phyloP scores from a whole-genome alignment of 2,797 vertebrate species.

The Amblyraja radiata region DNA sequence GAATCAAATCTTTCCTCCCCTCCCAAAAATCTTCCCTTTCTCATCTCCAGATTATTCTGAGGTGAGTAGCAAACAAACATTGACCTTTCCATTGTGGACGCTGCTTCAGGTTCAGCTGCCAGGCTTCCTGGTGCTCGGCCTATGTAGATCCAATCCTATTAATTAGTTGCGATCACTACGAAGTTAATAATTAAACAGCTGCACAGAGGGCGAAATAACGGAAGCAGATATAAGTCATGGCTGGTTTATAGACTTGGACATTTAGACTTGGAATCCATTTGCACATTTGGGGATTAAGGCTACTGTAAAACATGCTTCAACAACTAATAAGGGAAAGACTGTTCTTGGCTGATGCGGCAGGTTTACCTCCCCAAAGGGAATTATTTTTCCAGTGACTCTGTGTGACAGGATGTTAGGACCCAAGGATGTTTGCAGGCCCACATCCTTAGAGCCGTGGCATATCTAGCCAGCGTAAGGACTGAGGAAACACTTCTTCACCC shows the following conservation, averaged over 20 bases:
- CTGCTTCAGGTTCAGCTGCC: neutral
- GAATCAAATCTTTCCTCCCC: neutral
- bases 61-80: neutral
- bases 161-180: neutral
- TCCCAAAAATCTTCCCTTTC: neutral
- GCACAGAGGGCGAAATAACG: neutral
- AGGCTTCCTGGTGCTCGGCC: neutral
- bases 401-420: neutral
- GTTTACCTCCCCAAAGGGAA: neutral
- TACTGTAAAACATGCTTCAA: neutral
- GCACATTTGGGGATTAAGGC: neutral
- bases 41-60: neutral
- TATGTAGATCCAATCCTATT: neutral
- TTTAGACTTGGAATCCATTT: neutral
- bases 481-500: too few relatives aligned
- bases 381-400: neutral
- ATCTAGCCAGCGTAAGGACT: neutral
- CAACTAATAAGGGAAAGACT: neutral
- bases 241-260: neutral
- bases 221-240: neutral
- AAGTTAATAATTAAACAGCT: slow-evolving; percentile 14
- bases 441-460: neutral
- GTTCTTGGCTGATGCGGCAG: neutral
- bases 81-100: neutral
- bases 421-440: neutral